Evolutionary conservation across 2,113 vertebrate species (phyloP).

Genomic region (Manacus vitellinus): DNA sequence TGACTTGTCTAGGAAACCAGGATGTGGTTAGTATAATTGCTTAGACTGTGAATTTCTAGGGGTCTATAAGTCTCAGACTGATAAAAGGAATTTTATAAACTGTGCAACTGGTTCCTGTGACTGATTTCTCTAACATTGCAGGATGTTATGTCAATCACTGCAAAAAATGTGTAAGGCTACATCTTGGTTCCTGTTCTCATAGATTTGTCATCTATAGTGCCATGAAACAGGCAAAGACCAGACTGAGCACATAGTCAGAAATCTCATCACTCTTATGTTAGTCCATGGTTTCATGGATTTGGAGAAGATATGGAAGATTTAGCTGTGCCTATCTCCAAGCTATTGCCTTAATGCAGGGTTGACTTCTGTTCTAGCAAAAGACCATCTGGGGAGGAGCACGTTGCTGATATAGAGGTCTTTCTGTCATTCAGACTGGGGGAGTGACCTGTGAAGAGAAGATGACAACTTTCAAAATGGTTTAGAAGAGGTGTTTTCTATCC

Average conservation of each 20-base stretch:
- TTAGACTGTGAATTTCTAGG: neutral
- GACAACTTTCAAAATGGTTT: neutral
- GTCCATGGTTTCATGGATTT: neutral
- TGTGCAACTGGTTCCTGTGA: neutral
- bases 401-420: neutral
- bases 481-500: neutral
- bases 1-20: neutral
- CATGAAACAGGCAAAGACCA: neutral
- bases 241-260: neutral
- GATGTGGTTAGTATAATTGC: neutral
- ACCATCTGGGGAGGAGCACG: neutral
- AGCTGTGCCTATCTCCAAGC: neutral
- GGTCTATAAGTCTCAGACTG: neutral
- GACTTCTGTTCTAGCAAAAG: neutral
- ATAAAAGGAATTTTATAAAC: neutral
- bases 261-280: neutral
- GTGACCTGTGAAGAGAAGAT: neutral
- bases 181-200: neutral
- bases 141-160: neutral
- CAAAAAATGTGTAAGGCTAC: neutral
- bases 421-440: neutral
- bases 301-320: neutral
- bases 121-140: neutral
- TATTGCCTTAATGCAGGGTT: neutral
- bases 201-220: neutral